Percentiles rank a stretch among this genome's conserved stretches.
Evolutionary conservation across 2,888 invertebrate genomes (phyloP).

Genomic region (Troides aeacus): DNA sequence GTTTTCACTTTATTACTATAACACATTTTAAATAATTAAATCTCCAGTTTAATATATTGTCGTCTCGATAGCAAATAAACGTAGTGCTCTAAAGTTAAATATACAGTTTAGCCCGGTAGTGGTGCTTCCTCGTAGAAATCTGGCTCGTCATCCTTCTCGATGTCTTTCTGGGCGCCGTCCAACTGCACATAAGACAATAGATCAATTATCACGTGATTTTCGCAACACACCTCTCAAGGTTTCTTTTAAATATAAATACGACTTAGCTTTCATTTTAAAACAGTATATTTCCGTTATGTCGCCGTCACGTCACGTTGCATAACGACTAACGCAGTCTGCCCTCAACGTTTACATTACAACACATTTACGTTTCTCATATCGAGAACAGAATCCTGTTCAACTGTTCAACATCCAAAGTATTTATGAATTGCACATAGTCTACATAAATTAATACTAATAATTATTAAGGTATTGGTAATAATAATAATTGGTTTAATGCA

Average conservation of each 20-base stretch:
- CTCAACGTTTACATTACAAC: neutral
- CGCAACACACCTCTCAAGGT: constrained; percentile 21
- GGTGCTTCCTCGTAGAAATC: constrained; percentile 97
- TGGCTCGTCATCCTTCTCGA: constrained; percentile 91
- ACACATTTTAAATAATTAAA: too few relatives aligned
- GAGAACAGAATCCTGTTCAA: neutral
- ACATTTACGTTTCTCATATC: neutral
- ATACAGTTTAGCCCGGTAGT: constrained; percentile 82
- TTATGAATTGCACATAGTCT: too few relatives aligned
- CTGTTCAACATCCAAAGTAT: too few relatives aligned
- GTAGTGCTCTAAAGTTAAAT: too few relatives aligned
- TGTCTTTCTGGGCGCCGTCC: constrained; percentile 92
- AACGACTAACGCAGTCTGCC: neutral
- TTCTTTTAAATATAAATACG: constrained; percentile 24
- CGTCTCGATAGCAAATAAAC: too few relatives aligned
- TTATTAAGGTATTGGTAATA: too few relatives aligned
- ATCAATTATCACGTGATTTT: constrained; percentile 20
- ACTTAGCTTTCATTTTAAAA: constrained; percentile 27
- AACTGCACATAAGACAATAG: constrained; percentile 75
- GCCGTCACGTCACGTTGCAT: neutral
- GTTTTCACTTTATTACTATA: too few relatives aligned
- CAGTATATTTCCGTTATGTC: constrained; percentile 8
- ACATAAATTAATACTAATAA: too few relatives aligned
- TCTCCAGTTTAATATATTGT: too few relatives aligned
- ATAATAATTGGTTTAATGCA: too few relatives aligned